phyloP scores from a whole-genome alignment of 2,888 invertebrate species.

The Anthophora plumipes region DNA sequence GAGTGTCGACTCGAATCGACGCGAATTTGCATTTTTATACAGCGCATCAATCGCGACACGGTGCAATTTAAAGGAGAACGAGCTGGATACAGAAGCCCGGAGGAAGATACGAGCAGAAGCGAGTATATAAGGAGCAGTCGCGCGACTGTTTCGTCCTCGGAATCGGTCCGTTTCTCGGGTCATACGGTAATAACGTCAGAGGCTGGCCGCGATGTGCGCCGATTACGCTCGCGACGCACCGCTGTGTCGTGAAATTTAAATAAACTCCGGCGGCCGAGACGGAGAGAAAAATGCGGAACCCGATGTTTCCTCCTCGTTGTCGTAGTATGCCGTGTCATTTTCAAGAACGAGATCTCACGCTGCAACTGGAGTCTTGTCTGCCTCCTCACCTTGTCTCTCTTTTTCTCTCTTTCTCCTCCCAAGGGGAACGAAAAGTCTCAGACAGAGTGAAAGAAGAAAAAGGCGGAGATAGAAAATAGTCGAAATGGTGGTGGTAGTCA shows the following conservation, averaged over 20 bases:
- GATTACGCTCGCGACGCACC: conserved; percentile 30
- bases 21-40: conserved; percentile 24
- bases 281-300: conserved; percentile 18
- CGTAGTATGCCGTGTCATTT: conserved; percentile 19
- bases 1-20: background rate
- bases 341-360: conserved; percentile 35
- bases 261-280: conserved; percentile 9
- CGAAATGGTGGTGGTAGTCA: conserved; percentile 46
- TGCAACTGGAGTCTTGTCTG: conserved; percentile 14
- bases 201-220: conserved; percentile 21
- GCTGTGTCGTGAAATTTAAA: conserved; percentile 33
- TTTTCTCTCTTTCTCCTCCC: no score
- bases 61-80: conserved; percentile 31
- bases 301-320: background rate
- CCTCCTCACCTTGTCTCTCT: conserved; percentile 2
- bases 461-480: conserved; percentile 4
- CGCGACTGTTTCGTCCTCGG: conserved; percentile 17
- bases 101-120: background rate
- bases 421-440: no score
- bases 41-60: background rate
- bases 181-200: conserved; percentile 20
- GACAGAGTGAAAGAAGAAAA: background rate
- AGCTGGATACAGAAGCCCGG: background rate
- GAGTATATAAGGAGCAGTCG: conserved; percentile 10
- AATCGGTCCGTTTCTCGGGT: conserved; percentile 29